phyloP scores from a whole-genome alignment of 2,113 vertebrate species.

The Protobothrops mucrosquamatus region DNA sequence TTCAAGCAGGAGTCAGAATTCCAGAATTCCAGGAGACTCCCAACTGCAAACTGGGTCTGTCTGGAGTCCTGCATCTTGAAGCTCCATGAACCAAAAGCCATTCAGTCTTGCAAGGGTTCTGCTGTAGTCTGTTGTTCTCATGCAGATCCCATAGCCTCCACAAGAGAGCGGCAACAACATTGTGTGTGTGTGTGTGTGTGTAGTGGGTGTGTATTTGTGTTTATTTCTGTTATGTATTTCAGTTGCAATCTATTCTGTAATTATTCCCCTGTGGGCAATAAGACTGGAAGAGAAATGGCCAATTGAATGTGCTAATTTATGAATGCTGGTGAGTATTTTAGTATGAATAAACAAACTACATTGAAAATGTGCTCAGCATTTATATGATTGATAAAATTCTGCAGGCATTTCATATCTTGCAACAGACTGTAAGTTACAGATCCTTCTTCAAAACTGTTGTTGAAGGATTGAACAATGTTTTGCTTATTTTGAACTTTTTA shows the following conservation, averaged over 20 bases:
- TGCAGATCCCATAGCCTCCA: neutral
- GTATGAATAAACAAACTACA: neutral
- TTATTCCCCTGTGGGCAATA: slow-evolving; percentile 8
- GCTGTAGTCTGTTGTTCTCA: too few relatives aligned
- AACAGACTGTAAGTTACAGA: neutral
- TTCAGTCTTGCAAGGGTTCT: too few relatives aligned
- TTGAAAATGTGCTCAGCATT: neutral
- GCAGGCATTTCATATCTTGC: neutral
- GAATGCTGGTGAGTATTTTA: slow-evolving; percentile 16
- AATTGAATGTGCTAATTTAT: slow-evolving; percentile 1
- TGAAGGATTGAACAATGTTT: neutral
- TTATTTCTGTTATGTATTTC: neutral
- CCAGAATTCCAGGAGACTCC: neutral
- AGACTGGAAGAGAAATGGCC: neutral
- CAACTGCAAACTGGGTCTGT: neutral
- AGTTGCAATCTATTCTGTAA: slow-evolving; percentile 9
- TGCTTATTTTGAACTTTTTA: neutral
- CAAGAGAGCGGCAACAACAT: neutral
- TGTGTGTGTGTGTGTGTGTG: neutral
- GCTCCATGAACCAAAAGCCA: neutral
- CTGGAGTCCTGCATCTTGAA: neutral
- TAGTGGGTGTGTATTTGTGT: too few relatives aligned
- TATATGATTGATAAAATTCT: neutral
- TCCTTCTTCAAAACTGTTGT: neutral
- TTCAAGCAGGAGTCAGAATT: neutral